Base-by-base conservation (phyloP, 2,113 vertebrate genomes). In the Orientallactaga bullata region DNA sequence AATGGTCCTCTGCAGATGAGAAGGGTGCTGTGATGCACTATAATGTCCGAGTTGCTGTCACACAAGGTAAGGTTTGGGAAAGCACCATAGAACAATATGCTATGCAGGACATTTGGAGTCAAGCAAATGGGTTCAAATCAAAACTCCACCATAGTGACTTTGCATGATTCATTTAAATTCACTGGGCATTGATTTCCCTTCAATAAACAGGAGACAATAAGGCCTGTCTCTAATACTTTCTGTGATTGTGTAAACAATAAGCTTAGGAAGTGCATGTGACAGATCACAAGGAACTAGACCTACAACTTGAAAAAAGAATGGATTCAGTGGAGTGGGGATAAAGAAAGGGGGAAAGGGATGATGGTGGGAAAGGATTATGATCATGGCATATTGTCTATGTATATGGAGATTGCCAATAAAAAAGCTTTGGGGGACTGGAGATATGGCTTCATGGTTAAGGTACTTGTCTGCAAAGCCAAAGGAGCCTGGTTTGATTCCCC, bases 41-140 rank as follows among this genome's bases (percentile, higher is more conserved):
- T 78, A 18, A 30, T 23, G n/a, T 24, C n/a, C 20, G 30, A 37
- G 68, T 65, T 61, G 85, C 51, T 47, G 18, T 68, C 28, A 55
- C 51, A 55, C 58, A 63, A 23, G 10, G 65, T 71, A 76, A 60
- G 1, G 47, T 35, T 68, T 55, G 28, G 23, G 12, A 90, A 83
- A 88, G 65, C 80, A 55, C 72, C 28, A 1, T 47, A 6, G 11
- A 39, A 63, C 21, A 47, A 32, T 30, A 71, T 35, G 30, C 11
- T 9, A 16, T 23, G 1, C 30, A 83, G 39, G 20, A 92, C 37
- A 7, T 89, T 88, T 85, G 39, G 66, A 90, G 35, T 76, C 68
- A 77, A 77, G 55, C 30, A 90, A 71, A 93, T 81, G 20, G 26
- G 32, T 80, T 85, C 69, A 78, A 55, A 83, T n/a, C 65, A 35